Base-by-base conservation (phyloP, 2,797 vertebrate species). In the Tinamus major region DNA sequence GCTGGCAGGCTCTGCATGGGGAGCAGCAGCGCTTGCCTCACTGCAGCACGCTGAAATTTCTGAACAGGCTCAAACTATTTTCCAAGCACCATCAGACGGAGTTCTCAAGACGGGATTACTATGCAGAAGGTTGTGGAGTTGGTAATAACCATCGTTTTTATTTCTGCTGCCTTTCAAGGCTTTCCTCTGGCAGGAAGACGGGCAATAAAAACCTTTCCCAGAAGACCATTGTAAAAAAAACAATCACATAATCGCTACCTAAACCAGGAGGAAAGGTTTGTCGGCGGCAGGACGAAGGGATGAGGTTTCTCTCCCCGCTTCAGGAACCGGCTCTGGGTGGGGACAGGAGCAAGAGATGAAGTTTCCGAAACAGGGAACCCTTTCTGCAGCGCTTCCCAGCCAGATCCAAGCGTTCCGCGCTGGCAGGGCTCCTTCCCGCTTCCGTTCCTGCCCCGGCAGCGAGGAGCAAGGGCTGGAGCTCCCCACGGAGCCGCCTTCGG, bases 271-370 rank as follows among this genome's bases (percentile, higher is more conserved):
- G 65, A 42, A 89, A 35, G 18, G 4, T 0, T 8, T 21, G 17
- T 23, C 84, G 9, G 65, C 20, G 75, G 42, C 61, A 4, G 1
- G 29, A 51, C 16, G 78, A 37, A 79, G 53, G 53, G 84, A 79
- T 79, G 46, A 4, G 39, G 49, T 59, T 87, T 65, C 86, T 41
- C 72, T 72, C 79, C 84, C 8, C 62, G 71, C 70, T 75, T 18
- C 80, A 94, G 90, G 92, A 92, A 89, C 89, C 1, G 85, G 69
- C 88, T 4, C 37, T 10, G 81, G 88, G 81, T 79, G 68, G 81
- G 71, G 59, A 90, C 68, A 78, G 83, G 61, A 83, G 61, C n/a
- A 21, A 70, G 83, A 76, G 81, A 92, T 67, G 94, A 20, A 37
- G 76, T 56, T 93, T 87, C 94, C 63, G 44, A 20, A 62, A 91